Base-by-base conservation (phyloP, 2,888 invertebrate genomes). In the Synanthedon vespiformis region DNA sequence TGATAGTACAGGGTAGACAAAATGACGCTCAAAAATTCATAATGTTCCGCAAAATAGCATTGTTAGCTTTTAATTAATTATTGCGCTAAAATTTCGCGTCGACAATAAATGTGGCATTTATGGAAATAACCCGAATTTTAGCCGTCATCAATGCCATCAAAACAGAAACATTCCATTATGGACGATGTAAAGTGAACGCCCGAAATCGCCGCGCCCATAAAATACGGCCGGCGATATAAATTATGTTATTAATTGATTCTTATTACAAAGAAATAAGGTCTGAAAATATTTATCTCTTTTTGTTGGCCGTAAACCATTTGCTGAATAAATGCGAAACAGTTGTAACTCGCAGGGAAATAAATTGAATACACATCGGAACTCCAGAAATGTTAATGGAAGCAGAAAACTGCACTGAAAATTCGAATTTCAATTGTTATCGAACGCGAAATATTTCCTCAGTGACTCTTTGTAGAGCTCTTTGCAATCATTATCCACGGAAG, bases 301-400 rank as follows among this genome's bases (percentile, higher is more conserved):
- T 34, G 34, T 34, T 34, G 34, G 34, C 34, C 34, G 34, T 34
- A 34, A 34, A 34, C 34, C 34, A 34, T 34, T 34, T 52, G 56
- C 53, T 51, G 55, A 49, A 53, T 55, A 52, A 56, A 56, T 52
- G 53, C 53, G 57, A 57, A 62, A 68, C 66, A 65, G 62, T 68
- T 65, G 62, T 64, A 70, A 66, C 65, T 62, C 61, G 60, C 62
- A 59, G 60, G 62, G 56, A 61, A 68, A 68, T 67, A 73, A 76
- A 77, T 72, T 67, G 68, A 70, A 72, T 66, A 66, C 72, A 70
- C 65, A 67, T 68, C 64, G 75, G 72, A 67, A 65, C 65, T 64
- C 63, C 58, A 58, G 63, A 69, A 72, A 76, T 72, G 71, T 72
- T 74, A 76, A 77, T 76, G 67, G 71, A 75, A 71, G 57, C 58